Evolutionary conservation across 2,797 vertebrate species (phyloP), one percentile per base, ranked within the genome.

Genomic region (Pelochelys cantorii): DNA sequence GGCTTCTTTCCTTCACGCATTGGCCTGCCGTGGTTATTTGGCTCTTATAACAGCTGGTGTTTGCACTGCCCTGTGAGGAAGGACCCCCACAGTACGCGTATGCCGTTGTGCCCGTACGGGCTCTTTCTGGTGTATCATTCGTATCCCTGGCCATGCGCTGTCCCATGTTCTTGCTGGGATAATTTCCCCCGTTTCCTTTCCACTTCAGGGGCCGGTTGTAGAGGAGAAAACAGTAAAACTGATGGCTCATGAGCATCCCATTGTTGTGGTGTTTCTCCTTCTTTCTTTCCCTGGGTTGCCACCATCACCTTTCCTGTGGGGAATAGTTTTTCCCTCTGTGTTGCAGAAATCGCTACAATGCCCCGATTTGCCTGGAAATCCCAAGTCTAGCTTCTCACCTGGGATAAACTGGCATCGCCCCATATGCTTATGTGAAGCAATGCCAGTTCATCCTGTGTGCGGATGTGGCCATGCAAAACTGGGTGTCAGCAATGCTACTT

Each of bases 181-280:
- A 25, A 27, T 34, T 20, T 42, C 34, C 1, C 7, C 25, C 80
- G 42, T 55, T 29, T 10, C 20, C 18, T 29, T 54, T 12, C 3
- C 29, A 2, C 87, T 90, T 90, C 92, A 9, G 3, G 7, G 20
- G 42, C 37, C 37, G 7, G 7, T 85, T 20, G 88, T 65, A 29
- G 62, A 31, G 0, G 1, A 83, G 94, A 94, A 95, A 85, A 81
- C 88, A 95, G 96, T 96, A 96, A 96, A 96, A 52, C 5, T 1
- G 1, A 22, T 29, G n/a, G 20, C 15, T 88, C 88, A 17, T 37
- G n/a, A 5, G 34, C 37, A 11, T 9, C 2, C 4, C 3, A 7
- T 56, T 2, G 71, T 11, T 0, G 86, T 20, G 0, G 56, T 60
- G 86, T 71, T 79, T 83, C 34, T 13, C 2, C 2, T 57, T 84